phyloP scores from a whole-genome alignment of 2,113 vertebrate species.

The Bubalus kerabau region DNA sequence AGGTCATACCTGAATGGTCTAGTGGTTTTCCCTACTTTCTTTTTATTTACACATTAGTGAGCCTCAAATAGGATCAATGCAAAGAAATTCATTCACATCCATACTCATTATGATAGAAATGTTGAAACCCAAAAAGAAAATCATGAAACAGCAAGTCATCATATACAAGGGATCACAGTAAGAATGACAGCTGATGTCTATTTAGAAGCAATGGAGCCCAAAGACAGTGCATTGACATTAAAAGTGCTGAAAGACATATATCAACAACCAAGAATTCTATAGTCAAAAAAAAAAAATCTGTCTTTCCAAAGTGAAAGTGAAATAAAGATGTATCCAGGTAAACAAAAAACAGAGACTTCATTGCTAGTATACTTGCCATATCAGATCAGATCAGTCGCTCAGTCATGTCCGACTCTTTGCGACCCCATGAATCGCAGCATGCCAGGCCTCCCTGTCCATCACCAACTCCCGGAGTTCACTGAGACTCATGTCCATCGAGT shows the following conservation, averaged over 20 bases:
- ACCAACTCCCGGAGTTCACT: no score
- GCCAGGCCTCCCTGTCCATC: no score
- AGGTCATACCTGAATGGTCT: no score
- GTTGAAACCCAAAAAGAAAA: not conserved
- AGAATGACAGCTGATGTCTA: not conserved
- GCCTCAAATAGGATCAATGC: not conserved
- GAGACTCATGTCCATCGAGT: no score
- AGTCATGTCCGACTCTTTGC: no score
- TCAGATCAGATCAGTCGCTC: no score
- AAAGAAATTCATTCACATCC: not conserved
- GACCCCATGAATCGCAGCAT: no score
- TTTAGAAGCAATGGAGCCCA: not conserved
- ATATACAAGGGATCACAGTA: not conserved
- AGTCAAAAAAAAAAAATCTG: not conserved
- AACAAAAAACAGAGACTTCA: not conserved
- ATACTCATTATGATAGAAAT: not conserved
- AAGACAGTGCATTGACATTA: not conserved
- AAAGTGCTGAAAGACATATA: not conserved
- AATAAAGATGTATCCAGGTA: not conserved
- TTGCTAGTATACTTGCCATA: not conserved
- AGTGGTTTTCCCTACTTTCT: no score
- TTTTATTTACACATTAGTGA: not conserved
- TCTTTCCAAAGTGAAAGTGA: not conserved
- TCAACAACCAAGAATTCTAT: not conserved
- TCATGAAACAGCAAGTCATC: not conserved